phyloP scores from a whole-genome alignment of 2,888 invertebrate species.

The Acronicta alni region DNA sequence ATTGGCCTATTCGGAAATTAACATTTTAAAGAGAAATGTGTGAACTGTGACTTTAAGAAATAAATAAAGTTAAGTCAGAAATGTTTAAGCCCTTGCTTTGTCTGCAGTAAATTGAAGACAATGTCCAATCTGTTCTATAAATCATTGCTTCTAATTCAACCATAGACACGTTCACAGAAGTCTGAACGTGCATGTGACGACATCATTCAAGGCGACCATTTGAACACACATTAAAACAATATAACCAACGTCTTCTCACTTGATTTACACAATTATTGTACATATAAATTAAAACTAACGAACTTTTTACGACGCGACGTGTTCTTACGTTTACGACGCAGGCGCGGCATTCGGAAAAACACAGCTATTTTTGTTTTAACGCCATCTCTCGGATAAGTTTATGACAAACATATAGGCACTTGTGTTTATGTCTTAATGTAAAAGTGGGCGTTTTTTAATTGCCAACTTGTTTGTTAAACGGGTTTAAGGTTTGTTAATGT shows the following conservation, averaged over 20 bases:
- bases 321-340: slow-evolving; percentile 63
- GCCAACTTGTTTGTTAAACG: slow-evolving; percentile 14
- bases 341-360: slow-evolving; percentile 39
- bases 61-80: too few relatives aligned
- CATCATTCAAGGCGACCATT: slow-evolving; percentile 50
- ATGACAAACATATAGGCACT: slow-evolving; percentile 33
- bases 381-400: slow-evolving; percentile 50
- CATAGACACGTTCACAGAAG: slow-evolving; percentile 24
- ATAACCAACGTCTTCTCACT: slow-evolving; percentile 39
- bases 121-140: slow-evolving; percentile 9
- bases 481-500: slow-evolving; percentile 13
- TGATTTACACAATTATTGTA: slow-evolving; percentile 74
- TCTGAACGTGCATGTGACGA: slow-evolving; percentile 27
- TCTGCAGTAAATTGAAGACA: slow-evolving; percentile 18
- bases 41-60: too few relatives aligned
- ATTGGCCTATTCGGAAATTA: too few relatives aligned
- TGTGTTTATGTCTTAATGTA: slow-evolving; percentile 38
- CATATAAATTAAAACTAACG: slow-evolving; percentile 78
- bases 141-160: slow-evolving; percentile 13
- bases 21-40: too few relatives aligned
- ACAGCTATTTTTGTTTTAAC: slow-evolving; percentile 55
- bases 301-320: slow-evolving; percentile 73
- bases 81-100: background rate
- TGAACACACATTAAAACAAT: slow-evolving; percentile 59
- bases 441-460: slow-evolving; percentile 39